Evolutionary conservation across 2,113 vertebrate species (phyloP).

Genomic region (Macheiramphus alcinus): DNA sequence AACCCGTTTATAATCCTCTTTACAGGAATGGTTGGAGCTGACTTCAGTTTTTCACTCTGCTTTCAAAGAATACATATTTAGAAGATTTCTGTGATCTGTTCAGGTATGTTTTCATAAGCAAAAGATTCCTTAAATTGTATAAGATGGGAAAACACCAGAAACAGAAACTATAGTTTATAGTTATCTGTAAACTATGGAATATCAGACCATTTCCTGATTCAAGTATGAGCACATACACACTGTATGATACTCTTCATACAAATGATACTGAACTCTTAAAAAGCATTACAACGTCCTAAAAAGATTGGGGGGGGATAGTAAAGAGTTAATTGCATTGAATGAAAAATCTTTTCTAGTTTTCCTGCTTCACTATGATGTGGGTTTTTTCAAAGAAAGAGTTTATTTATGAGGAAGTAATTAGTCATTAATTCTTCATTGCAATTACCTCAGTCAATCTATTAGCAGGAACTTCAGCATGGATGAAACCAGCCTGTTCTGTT

Average conservation of each 20-base stretch:
- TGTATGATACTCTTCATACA: neutral
- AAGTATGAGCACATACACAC: neutral
- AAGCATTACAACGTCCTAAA: neutral
- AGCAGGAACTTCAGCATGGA: neutral
- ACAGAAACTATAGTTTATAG: neutral
- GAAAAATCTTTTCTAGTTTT: neutral
- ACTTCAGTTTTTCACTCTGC: neutral
- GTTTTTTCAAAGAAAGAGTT: neutral
- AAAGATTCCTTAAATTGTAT: neutral
- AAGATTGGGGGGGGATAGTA: neutral
- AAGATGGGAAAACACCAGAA: neutral
- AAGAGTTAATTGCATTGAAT: neutral
- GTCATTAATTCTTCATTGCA: neutral
- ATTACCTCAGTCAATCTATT: neutral
- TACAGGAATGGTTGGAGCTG: neutral
- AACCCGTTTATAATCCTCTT: neutral
- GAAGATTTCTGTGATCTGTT: neutral
- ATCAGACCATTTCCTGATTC: neutral
- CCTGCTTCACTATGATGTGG: neutral
- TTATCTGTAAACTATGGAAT: neutral
- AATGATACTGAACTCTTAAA: neutral
- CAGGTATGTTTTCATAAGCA: neutral
- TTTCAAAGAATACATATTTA: neutral
- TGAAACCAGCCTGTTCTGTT: neutral
- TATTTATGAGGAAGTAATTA: neutral